Evolutionary conservation across 1,140 invertebrate species (phyloP), one percentile per base, ranked within the genome.

Genomic region (Megalonaias nervosa): DNA sequence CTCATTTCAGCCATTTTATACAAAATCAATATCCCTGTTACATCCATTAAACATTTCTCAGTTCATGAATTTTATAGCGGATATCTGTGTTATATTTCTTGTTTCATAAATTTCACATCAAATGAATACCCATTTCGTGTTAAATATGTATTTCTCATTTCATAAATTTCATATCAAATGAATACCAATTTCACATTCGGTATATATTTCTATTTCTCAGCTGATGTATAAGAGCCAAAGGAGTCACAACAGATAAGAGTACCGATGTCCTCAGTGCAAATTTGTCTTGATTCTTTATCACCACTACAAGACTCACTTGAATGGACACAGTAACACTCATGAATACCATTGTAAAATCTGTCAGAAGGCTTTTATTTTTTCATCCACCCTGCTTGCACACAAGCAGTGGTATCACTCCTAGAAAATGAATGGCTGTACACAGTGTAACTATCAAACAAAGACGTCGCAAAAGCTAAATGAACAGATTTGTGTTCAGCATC

Each of bases 401-500:
- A 84, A 78, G 38, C 65, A 77, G 19, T 85, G 83, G 85, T 62
- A 80, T 21, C 84, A 85, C 73, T 81, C 79, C 0, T 74, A 77
- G 59, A 80, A 81, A 57, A 77, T 75, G n/a, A 64, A 81, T 16
- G 65, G 66, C 17, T 82, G 82, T 73, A 70, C 65, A 11, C 76
- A 84, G 38, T 84, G 83, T 65, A 71, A 68, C 14, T 83, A 85
- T 71, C 67, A 71, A 38, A 84, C 82, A 4, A 82, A 80, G 56
- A 81, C 82, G 1, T 66, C 62, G 1, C 71, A 79, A 21, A 84
- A 81, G 31, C 67, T 87, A 21, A 85, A 84, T 48, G 80, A 86
- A 60, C 86, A 87, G 60, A 80, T 86, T 15, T 75, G 80, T 19
- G 79, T 86, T 26, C 84, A 85, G 78, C 86, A 87, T 78, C 85